Percentiles rank a stretch among this genome's conserved stretches.
These are phyloP conservation scores for Drosophila takahashii DNA, from an alignment of 1,140 invertebrate species.

Conservation along the genomic window DNA sequence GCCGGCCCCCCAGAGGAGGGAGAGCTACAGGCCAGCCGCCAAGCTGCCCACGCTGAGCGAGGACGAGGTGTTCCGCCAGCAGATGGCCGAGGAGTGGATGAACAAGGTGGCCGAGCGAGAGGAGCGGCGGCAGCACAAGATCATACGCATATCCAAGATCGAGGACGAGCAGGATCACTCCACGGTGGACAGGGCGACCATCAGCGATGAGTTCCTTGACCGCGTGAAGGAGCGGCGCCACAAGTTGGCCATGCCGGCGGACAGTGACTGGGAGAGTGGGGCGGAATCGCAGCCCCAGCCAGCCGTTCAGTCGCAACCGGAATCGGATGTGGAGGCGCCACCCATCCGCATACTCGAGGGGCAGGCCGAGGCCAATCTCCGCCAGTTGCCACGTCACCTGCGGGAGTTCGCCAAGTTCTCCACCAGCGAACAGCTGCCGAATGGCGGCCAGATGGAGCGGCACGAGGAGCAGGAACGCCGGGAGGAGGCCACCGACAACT, in stretches of 20 bases:
- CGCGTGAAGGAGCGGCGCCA: slow-evolving; percentile 86
- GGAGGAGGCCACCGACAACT: slow-evolving; percentile 84
- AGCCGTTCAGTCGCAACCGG: slow-evolving; percentile 85
- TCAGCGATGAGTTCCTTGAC: slow-evolving; percentile 90
- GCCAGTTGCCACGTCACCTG: slow-evolving; percentile 89
- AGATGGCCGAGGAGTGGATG: slow-evolving; percentile 94
- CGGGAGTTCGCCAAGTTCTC: slow-evolving; percentile 88
- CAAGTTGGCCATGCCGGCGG: slow-evolving; percentile 79
- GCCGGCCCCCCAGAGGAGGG: slow-evolving; percentile 54
- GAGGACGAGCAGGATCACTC: slow-evolving; percentile 73
- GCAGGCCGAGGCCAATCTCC: slow-evolving; percentile 86
- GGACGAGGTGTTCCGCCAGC: slow-evolving; percentile 89
- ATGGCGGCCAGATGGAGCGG: slow-evolving; percentile 61
- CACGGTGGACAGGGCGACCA: slow-evolving; percentile 86
- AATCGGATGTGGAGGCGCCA: slow-evolving; percentile 85
- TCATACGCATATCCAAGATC: slow-evolving; percentile 88
- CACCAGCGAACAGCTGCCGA: slow-evolving; percentile 67
- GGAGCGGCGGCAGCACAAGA: slow-evolving; percentile 90
- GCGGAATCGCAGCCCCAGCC: slow-evolving; percentile 85
- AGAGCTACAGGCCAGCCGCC: slow-evolving; percentile 61
- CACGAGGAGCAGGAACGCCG: slow-evolving; percentile 73
- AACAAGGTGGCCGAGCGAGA: slow-evolving; percentile 91
- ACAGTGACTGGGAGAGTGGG: slow-evolving; percentile 84
- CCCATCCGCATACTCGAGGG: slow-evolving; percentile 85
- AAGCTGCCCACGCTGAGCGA: slow-evolving; percentile 85